Conservation (phyloP, 2,113 vertebrate species). For the Halichoerus grypus region DNA sequence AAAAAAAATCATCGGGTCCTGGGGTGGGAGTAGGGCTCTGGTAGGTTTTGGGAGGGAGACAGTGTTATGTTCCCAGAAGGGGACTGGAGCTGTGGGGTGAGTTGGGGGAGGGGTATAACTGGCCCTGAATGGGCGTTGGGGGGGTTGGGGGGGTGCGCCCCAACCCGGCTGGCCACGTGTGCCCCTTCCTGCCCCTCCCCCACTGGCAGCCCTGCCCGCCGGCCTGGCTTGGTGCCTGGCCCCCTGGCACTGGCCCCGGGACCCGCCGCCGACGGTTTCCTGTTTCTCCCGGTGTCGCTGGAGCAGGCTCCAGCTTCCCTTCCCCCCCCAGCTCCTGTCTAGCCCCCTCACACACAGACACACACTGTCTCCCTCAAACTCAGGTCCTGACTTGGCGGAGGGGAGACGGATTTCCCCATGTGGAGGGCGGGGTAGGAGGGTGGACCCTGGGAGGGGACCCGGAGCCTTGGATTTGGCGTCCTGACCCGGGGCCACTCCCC, state of each 20-base stretch:
- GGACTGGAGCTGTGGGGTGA: neutral
- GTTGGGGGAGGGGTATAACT: neutral
- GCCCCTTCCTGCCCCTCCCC: constrained; percentile 82
- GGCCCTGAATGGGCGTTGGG: constrained; percentile 38
- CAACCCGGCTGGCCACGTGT: constrained; percentile 74
- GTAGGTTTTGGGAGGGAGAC: neutral
- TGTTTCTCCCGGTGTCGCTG: constrained; percentile 83
- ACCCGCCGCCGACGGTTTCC: constrained; percentile 85
- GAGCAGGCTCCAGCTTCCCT: constrained; percentile 74
- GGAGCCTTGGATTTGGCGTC: neutral
- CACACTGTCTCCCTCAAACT: constrained; percentile 57
- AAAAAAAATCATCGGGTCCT: constrained; percentile 56
- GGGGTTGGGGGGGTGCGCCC: neutral
- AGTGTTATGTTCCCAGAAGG: neutral
- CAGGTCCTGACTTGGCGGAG: constrained; percentile 19
- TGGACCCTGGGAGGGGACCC: neutral
- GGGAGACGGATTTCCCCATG: constrained; percentile 17
- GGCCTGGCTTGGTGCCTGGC: constrained; percentile 83
- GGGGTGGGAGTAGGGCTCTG: constrained; percentile 43
- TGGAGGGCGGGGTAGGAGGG: neutral
- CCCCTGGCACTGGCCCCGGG: constrained; percentile 86
- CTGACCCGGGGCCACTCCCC: constrained; percentile 38
- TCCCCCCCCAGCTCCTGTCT: constrained; percentile 57
- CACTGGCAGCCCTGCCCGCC: constrained; percentile 82
- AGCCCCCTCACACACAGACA: constrained; percentile 67